These are phyloP conservation scores for Drosophila pseudotakahashii DNA, from an alignment of 2,888 invertebrate species.

Conservation along the genomic window DNA sequence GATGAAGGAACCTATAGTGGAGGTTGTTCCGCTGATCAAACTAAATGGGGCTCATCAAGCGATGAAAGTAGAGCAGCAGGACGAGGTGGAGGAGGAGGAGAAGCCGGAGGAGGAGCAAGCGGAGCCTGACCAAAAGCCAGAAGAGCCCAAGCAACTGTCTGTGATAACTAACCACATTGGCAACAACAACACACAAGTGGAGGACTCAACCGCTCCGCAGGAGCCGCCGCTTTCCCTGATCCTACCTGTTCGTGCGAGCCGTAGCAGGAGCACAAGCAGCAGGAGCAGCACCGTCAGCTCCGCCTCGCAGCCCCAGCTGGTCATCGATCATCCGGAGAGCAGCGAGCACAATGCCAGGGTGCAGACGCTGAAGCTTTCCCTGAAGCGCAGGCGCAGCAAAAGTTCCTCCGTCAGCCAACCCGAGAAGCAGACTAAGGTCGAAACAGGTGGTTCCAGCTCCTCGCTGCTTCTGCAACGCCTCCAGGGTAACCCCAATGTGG, in stretches of 20 bases:
- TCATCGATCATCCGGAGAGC: constrained; percentile 82
- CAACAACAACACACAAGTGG: constrained; percentile 8
- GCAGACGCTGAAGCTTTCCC: constrained; percentile 46
- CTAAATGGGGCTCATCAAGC: constrained; percentile 35
- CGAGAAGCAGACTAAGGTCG: constrained; percentile 13
- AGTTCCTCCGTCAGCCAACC: constrained; percentile 35
- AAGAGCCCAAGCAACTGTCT: constrained; percentile 41
- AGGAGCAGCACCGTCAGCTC: constrained; percentile 72
- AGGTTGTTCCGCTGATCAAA: constrained; percentile 18
- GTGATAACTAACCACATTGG: constrained; percentile 54
- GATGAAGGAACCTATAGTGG: not conserved
- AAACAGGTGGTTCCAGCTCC: not conserved
- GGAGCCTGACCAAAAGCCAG: not conserved
- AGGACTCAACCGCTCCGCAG: constrained; percentile 6
- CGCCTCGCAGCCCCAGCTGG: constrained; percentile 80
- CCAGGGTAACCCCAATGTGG: constrained; percentile 40
- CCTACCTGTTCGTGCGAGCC: constrained; percentile 9
- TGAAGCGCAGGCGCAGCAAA: constrained; percentile 66
- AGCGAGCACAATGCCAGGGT: constrained; percentile 60
- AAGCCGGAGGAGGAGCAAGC: constrained; percentile 6
- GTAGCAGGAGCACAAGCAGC: constrained; percentile 39
- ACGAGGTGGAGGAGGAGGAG: constrained; percentile 5
- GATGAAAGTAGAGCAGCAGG: not conserved
- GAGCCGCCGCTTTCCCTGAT: constrained; percentile 1
- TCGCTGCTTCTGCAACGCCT: constrained; percentile 64